phyloP scores from a whole-genome alignment of 2,113 vertebrate genomes.

The Orycteropus afer region DNA sequence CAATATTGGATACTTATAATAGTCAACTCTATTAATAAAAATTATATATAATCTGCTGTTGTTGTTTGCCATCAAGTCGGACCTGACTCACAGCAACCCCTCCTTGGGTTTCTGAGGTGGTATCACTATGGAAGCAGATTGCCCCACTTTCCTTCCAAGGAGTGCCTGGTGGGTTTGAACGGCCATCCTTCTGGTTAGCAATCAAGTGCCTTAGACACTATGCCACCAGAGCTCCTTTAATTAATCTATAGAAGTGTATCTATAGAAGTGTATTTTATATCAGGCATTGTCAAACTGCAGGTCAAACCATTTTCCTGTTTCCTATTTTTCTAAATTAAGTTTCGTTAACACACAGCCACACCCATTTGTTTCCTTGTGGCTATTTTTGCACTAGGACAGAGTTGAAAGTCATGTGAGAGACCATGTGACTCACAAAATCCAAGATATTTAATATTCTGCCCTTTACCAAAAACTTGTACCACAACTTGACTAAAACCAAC shows the following conservation, averaged over 20 bases:
- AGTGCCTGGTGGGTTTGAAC: too few relatives aligned
- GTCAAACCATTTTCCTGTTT: background rate
- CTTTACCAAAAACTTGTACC: background rate
- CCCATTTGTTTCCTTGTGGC: background rate
- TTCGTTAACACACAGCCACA: background rate
- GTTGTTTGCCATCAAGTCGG: too few relatives aligned
- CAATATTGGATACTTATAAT: background rate
- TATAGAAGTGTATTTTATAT: background rate
- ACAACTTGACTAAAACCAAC: background rate
- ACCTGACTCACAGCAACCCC: too few relatives aligned
- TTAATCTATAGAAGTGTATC: too few relatives aligned
- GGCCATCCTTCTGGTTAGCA: too few relatives aligned
- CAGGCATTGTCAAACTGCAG: background rate
- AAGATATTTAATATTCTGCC: background rate
- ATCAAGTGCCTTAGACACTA: too few relatives aligned
- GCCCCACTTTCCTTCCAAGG: too few relatives aligned
- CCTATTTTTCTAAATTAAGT: background rate
- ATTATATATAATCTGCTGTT: too few relatives aligned
- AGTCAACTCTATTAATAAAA: constrained; percentile 12
- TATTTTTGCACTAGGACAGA: background rate
- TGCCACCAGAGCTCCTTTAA: too few relatives aligned
- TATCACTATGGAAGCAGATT: too few relatives aligned
- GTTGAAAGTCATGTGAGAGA: background rate
- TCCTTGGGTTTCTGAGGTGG: too few relatives aligned
- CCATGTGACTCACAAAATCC: background rate